These are phyloP conservation scores for Epinephelus awoara DNA, from an alignment of 2,797 vertebrate genomes.

Conservation along the genomic window DNA sequence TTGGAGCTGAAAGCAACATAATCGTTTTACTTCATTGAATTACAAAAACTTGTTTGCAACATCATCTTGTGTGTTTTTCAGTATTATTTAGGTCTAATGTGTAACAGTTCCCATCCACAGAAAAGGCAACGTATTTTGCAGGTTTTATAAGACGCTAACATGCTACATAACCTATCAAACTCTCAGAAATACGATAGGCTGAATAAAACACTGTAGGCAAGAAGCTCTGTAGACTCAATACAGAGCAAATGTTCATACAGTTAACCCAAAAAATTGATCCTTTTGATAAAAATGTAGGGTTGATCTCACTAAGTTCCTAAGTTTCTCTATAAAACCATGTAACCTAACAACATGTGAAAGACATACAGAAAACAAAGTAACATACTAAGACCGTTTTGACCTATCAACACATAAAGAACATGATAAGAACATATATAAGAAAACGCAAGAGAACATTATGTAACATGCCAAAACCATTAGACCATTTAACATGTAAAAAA, in stretches of 20 bases:
- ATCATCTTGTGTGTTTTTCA: constrained; percentile 22
- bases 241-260: constrained; percentile 54
- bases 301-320: constrained; percentile 56
- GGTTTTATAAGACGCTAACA: constrained; percentile 73
- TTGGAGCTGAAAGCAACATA: constrained; percentile 37
- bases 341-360: constrained; percentile 58
- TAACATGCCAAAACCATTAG: constrained; percentile 62
- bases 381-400: constrained; percentile 58
- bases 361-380: constrained; percentile 52
- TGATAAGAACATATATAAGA: constrained; percentile 55
- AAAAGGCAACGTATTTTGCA: constrained; percentile 60
- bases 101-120: constrained; percentile 49
- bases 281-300: constrained; percentile 47
- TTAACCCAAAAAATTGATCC: constrained; percentile 50
- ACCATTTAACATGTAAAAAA: constrained; percentile 55
- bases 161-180: constrained; percentile 70
- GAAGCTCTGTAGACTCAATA: constrained; percentile 44
- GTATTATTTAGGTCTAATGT: constrained; percentile 36
- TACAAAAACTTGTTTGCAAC: constrained; percentile 13
- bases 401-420: constrained; percentile 59
- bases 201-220: constrained; percentile 71
- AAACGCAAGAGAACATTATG: constrained; percentile 44
- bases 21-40: constrained; percentile 41
- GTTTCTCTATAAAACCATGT: constrained; percentile 62
- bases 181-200: constrained; percentile 52